Evolutionary conservation across 2,888 invertebrate genomes (phyloP).

Genomic region (Therioaphis trifolii): DNA sequence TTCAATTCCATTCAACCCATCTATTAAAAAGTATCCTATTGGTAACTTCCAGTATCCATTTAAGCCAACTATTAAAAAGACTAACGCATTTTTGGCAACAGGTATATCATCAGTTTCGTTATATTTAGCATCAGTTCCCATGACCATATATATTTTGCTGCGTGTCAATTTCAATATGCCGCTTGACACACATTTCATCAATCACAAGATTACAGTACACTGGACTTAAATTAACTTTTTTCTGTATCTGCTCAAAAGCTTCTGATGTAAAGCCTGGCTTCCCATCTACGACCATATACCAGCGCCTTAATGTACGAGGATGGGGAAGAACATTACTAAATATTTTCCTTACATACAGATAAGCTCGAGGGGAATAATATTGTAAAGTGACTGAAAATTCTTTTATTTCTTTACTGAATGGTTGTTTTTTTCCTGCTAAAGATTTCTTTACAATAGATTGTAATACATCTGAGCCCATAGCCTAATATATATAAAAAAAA

Average conservation of each 20-base stretch:
- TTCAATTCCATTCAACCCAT: no score
- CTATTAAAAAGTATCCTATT: no score
- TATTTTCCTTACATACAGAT: constrained; percentile 30
- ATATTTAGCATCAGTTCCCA: no score
- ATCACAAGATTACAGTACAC: background rate
- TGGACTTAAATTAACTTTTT: background rate
- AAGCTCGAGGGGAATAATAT: background rate
- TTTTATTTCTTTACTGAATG: background rate
- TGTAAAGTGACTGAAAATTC: background rate
- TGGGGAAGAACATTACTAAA: background rate
- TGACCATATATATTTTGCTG: background rate
- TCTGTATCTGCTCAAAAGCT: background rate
- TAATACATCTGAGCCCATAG: no score
- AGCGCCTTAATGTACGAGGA: background rate
- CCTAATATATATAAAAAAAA: no score
- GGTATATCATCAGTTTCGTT: no score
- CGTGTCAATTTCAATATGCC: no score
- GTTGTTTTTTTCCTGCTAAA: no score
- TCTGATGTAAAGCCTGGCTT: constrained; percentile 24
- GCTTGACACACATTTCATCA: background rate
- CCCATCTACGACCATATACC: constrained; percentile 4
- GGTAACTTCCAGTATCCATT: constrained; percentile 63
- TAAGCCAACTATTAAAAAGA: constrained; percentile 42
- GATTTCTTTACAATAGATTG: no score
- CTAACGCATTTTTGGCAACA: constrained; percentile 19